Evolutionary conservation across 1,140 invertebrate genomes (phyloP), one percentile per base, ranked within the genome.

Genomic region (Cydia pomonella): DNA sequence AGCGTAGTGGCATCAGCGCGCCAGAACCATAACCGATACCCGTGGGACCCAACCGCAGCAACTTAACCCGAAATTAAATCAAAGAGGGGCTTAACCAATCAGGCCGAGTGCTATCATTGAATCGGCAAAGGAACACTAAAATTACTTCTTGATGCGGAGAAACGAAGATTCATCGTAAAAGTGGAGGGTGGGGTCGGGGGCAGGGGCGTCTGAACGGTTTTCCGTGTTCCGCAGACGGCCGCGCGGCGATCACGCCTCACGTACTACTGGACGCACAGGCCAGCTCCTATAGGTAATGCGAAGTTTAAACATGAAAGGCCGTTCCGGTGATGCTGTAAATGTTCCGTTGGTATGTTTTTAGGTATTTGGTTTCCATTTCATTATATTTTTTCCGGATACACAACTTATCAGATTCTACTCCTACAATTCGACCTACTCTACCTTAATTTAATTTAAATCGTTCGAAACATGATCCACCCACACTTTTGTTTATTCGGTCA

Each of bases 121-220:
- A 91, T 93, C 89, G 89, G 88, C 84, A 91, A 91, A 89, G 89
- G 87, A 92, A 93, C 91, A 92, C 91, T 93, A 93, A 92, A 92
- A 92, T 92, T 92, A 92, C 90, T 93, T 93, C 91, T 92, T 92
- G 89, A 92, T 92, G 89, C 88, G 87, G 86, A 90, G 91, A 92
- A 92, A 93, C 90, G 91, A 93, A 93, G 91, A 93, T 93, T 93
- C 91, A 93, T 93, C 91, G 91, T 93, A 92, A 92, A 93, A 92
- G 88, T 90, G 88, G 90, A 86, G 86, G 88, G 87, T 77, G 79
- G 80, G 71, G 71, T 79, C 41, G 76, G 73, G 76, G 77, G 81
- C 72, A 75, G 79, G 79, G 23, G 63, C 75, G 89, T 89, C 90
- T 93, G 91, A 93, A 92, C 87, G 91, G 87, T 93, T 93, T 93